Base-by-base conservation (phyloP, 2,888 invertebrate species). In the Drosophila meridionalis region DNA sequence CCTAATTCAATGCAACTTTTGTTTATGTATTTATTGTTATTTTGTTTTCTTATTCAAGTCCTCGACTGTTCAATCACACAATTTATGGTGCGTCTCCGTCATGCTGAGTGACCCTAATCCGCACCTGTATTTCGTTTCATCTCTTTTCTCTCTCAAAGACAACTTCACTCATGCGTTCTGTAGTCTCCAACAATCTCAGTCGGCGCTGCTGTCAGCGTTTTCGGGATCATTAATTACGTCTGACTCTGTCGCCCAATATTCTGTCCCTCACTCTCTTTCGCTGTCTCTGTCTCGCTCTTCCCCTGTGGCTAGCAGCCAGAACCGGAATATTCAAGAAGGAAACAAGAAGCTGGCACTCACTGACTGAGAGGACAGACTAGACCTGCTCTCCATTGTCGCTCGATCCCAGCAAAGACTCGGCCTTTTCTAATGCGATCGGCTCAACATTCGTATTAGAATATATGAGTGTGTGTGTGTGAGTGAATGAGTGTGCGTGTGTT, bases 181-280 rank as follows among this genome's bases (percentile, higher is more conserved):
- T 69, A 71, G 74, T 66, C 64, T 64, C 45, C 56, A 73, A 43
- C 58, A 65, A 73, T 80, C 71, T 62, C 56, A 48, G 69, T 34
- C 73, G 52, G 38, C 62, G 60, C 61, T 70, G 71, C 61, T 82
- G 88, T 83, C 87, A 87, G 84, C 89, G 62, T 82, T 90, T 87
- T 90, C 78, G 90, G 90, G 89, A 89, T 85, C 90, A 90, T 90
- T 85, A 89, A 85, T 85, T 80, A 85, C 82, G 89, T 75, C 78
- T 83, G 87, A 48, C 71, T 68, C 55, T 57, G 42, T 63, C 50
- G 55, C 57, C 50, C 62, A 9, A 50, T 47, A 47, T 28, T 47
- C 28, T 28, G 6, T 47, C 43, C 50, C 38, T 47, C 50, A 11
- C 38, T 40, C 47, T 34, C 47, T 12, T 5, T 32, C 28, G 60